phyloP scores from a whole-genome alignment of 2,797 vertebrate species.

The Siniperca scherzeri region DNA sequence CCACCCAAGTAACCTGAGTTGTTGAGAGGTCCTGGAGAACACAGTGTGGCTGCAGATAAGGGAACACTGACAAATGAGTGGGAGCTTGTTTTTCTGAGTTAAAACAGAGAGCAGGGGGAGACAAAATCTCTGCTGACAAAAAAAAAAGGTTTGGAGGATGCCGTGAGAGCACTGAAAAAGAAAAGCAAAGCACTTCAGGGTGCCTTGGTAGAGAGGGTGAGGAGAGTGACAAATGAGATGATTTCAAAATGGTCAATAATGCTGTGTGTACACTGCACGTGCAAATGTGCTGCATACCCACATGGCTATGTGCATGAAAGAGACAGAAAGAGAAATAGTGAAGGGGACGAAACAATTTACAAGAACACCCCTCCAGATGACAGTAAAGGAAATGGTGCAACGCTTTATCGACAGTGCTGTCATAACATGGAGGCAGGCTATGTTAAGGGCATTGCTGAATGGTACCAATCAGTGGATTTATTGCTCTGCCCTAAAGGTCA shows the following conservation, averaged over 20 bases:
- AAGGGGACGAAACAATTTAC: conserved; percentile 17
- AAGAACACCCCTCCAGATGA: conserved; percentile 39
- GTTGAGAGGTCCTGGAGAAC: conserved; percentile 76
- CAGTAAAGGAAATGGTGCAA: conserved; percentile 39
- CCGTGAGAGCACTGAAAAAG: conserved; percentile 12
- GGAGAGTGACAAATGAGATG: conserved; percentile 35
- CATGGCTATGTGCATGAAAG: not conserved
- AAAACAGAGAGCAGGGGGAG: conserved; percentile 55
- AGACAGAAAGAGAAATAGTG: conserved; percentile 1
- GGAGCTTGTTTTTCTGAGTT: conserved; percentile 67
- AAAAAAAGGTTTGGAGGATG: conserved; percentile 35
- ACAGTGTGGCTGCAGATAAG: conserved; percentile 79
- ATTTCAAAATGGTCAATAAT: conserved; percentile 24
- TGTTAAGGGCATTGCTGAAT: conserved; percentile 10
- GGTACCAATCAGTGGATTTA: conserved; percentile 29
- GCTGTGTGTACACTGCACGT: not conserved
- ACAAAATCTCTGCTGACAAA: conserved; percentile 75
- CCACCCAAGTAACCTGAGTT: conserved; percentile 73
- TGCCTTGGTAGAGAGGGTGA: not conserved
- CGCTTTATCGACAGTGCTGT: conserved; percentile 35
- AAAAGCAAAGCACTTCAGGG: conserved; percentile 16
- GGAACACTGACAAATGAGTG: conserved; percentile 77
- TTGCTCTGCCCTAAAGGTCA: not conserved
- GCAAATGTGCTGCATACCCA: not conserved
- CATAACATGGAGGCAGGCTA: conserved; percentile 11